Evolutionary conservation across 2,113 vertebrate genomes (phyloP).

Genomic region (Anser brachyrhynchus): DNA sequence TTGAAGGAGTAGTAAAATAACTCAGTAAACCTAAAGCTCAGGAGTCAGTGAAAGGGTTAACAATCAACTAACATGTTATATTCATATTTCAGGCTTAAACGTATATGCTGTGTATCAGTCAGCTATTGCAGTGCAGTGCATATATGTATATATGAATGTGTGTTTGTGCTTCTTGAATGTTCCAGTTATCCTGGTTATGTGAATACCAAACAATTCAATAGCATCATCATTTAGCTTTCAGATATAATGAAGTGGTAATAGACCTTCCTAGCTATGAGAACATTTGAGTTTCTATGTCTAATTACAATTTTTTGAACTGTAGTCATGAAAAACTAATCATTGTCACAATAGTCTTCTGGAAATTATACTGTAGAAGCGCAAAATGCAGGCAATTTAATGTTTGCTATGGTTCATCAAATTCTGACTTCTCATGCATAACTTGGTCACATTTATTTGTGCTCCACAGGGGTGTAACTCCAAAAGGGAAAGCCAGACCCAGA

Average conservation of each 20-base stretch:
- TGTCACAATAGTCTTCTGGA: slow-evolving; percentile 51
- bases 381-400: slow-evolving; percentile 58
- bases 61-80: neutral
- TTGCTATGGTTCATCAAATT: slow-evolving; percentile 62
- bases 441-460: slow-evolving; percentile 53
- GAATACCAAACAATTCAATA: slow-evolving; percentile 5
- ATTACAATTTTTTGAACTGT: slow-evolving; percentile 60
- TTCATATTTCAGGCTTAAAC: neutral
- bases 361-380: slow-evolving; percentile 52
- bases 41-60: neutral
- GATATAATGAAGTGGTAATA: slow-evolving; percentile 55
- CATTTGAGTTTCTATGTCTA: slow-evolving; percentile 55
- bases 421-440: slow-evolving; percentile 57
- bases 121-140: neutral
- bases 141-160: neutral
- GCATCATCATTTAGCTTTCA: slow-evolving; percentile 17
- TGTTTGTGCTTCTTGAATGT: neutral
- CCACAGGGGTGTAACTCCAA: slow-evolving; percentile 44
- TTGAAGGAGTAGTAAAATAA: neutral
- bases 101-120: neutral
- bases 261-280: slow-evolving; percentile 38
- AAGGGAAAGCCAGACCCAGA: slow-evolving; percentile 27
- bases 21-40: neutral
- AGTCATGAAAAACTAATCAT: slow-evolving; percentile 58
- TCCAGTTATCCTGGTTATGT: neutral